Evolutionary conservation across 2,113 vertebrate genomes (phyloP), one percentile per base, ranked within the genome.

Genomic region (Centropus unirufus): DNA sequence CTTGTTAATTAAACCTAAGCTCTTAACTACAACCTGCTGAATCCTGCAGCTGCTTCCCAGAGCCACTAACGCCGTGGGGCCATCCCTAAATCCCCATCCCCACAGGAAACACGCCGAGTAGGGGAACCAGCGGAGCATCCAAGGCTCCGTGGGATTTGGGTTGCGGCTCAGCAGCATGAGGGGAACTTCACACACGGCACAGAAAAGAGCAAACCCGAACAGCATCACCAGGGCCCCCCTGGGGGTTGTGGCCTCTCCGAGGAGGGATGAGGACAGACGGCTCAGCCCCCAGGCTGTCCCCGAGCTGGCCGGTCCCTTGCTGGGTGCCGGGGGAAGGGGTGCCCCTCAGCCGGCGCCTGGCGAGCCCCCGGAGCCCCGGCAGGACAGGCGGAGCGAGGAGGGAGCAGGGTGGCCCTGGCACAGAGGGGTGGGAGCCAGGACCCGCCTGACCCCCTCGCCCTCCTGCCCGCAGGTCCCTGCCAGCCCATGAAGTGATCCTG

Each of bases 401-500:
- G 36, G 36, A 36, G 36, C 36, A 36, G 36, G 36, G 36, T 36
- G 36, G 36, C 36, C 36, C 36, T 36, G 36, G 36, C 36, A 36
- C 36, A 36, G 36, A n/a, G n/a, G 27, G 29, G 34, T 1, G 12
- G 26, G 6, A 70, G 2, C 4, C 40, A 9, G 30, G 46, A 19
- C 8, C 46, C 46, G 3, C 18, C 87, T 92, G 83, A 96, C 29
- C 87, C 57, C 49, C 63, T 7, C 3, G 0, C 24, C 23, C 88
- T 69, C 79, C 66, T 42, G 58, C 66, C 77, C n/a, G 0, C 98
- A 99, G 98, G 96, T 91, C 97, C 95, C 94, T 8, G 76, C 90
- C 76, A 15, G 97, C 98, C 97, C 98, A 99, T 98, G 98, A 98
- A 98, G 98, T 98, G 98, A 98, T 96, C 89, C 88, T 24, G 94